Evolutionary conservation across 1,140 invertebrate genomes (phyloP).

Genomic region (Lepidurus packardi): DNA sequence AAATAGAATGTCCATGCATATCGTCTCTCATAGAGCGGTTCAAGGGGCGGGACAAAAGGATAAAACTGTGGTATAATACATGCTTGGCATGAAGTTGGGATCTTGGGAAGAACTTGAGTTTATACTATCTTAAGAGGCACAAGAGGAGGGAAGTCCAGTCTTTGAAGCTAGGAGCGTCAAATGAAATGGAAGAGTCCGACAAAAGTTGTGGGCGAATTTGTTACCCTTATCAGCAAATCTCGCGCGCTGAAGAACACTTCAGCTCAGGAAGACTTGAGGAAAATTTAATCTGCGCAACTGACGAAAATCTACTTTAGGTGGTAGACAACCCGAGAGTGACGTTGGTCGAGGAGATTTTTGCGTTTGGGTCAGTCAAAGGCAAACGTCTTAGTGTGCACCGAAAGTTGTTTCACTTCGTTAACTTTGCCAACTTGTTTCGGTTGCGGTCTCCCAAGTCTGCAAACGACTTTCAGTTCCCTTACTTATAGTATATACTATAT

Average conservation of each 20-base stretch:
- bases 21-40: too few relatives aligned
- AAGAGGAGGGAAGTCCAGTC: background rate
- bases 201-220: background rate
- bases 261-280: background rate
- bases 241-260: background rate
- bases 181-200: background rate
- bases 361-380: background rate
- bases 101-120: background rate
- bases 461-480: background rate
- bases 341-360: background rate
- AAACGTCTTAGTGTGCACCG: background rate
- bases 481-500: slow-evolving; percentile 16
- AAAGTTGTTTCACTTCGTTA: slow-evolving; percentile 11
- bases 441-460: background rate
- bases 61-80: too few relatives aligned
- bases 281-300: background rate
- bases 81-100: too few relatives aligned
- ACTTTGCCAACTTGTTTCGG: background rate
- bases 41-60: too few relatives aligned
- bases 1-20: too few relatives aligned
- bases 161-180: background rate
- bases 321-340: background rate
- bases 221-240: background rate
- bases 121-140: background rate
- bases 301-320: background rate